Percentiles rank a stretch among this genome's conserved stretches.
phyloP scores from a whole-genome alignment of 2,888 invertebrate genomes.

The Melanotus villosus region DNA sequence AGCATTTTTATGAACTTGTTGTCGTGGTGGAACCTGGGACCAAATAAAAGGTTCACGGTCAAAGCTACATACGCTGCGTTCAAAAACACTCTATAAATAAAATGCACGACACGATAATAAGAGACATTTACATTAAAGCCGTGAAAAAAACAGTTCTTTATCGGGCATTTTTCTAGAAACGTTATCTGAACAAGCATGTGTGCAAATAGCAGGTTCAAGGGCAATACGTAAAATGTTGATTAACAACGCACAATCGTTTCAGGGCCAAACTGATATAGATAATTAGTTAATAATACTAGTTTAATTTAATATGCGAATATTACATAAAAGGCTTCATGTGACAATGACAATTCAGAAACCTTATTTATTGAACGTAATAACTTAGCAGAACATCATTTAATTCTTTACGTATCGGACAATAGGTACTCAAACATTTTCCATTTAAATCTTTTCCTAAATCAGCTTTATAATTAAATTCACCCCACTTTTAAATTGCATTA shows the following conservation, averaged over 20 bases:
- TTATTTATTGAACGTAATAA: slow-evolving; percentile 35
- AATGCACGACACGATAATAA: slow-evolving; percentile 25
- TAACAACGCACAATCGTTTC: slow-evolving; percentile 59
- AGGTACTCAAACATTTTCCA: no score
- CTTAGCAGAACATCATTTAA: slow-evolving; percentile 16
- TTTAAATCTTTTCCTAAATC: no score
- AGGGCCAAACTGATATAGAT: slow-evolving; percentile 66
- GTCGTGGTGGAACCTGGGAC: slow-evolving; percentile 31
- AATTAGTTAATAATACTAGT: slow-evolving; percentile 64
- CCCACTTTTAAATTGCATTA: no score
- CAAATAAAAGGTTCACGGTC: slow-evolving; percentile 44
- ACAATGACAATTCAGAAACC: slow-evolving; percentile 29
- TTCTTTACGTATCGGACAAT: neutral
- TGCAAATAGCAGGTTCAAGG: slow-evolving; percentile 43
- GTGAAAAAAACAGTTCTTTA: slow-evolving; percentile 34
- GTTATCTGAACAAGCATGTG: slow-evolving; percentile 40
- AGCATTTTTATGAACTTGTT: slow-evolving; percentile 47
- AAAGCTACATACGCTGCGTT: slow-evolving; percentile 19
- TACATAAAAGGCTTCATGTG: slow-evolving; percentile 56
- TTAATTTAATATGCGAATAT: slow-evolving; percentile 61
- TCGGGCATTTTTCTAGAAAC: slow-evolving; percentile 30
- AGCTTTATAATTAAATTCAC: no score
- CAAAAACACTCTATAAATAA: slow-evolving; percentile 41
- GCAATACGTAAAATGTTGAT: slow-evolving; percentile 45
- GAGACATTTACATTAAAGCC: slow-evolving; percentile 17